These are phyloP conservation scores for Epinotia ramella DNA, from an alignment of 2,888 invertebrate genomes.

Conservation along the genomic window DNA sequence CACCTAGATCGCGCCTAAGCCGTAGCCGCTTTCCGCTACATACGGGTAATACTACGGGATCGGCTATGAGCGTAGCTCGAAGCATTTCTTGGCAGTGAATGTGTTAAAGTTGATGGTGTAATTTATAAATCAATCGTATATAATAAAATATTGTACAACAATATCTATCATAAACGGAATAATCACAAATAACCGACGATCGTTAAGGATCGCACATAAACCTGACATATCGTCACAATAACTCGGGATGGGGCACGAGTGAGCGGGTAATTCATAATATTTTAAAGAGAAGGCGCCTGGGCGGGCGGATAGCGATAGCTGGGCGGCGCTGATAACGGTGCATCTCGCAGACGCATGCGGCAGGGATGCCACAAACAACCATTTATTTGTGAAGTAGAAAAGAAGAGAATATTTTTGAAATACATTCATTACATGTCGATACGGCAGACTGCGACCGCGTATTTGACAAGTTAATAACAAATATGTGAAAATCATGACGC, in stretches of 20 bases:
- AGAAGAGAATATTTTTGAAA: too few relatives aligned
- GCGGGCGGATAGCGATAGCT: conserved; percentile 51
- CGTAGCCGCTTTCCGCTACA: too few relatives aligned
- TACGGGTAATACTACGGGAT: too few relatives aligned
- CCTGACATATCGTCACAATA: conserved; percentile 32
- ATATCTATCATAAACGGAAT: neutral
- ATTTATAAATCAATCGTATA: too few relatives aligned
- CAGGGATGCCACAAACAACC: conserved; percentile 39
- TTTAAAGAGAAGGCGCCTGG: conserved; percentile 50
- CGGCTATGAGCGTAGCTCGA: too few relatives aligned
- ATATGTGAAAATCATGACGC: neutral
- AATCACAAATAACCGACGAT: neutral
- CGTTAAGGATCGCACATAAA: conserved; percentile 18
- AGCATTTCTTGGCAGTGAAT: too few relatives aligned
- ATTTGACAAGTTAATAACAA: too few relatives aligned
- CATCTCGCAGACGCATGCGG: conserved; percentile 35
- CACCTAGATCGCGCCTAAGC: too few relatives aligned
- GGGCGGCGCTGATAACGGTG: conserved; percentile 56
- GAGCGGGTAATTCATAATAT: conserved; percentile 34
- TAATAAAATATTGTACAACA: too few relatives aligned
- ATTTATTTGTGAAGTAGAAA: neutral
- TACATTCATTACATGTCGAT: too few relatives aligned
- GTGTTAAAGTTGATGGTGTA: too few relatives aligned
- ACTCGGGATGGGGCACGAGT: conserved; percentile 8
- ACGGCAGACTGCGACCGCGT: too few relatives aligned